Evolutionary conservation across 2,888 invertebrate genomes (phyloP).

Genomic region (Caprella mutica): DNA sequence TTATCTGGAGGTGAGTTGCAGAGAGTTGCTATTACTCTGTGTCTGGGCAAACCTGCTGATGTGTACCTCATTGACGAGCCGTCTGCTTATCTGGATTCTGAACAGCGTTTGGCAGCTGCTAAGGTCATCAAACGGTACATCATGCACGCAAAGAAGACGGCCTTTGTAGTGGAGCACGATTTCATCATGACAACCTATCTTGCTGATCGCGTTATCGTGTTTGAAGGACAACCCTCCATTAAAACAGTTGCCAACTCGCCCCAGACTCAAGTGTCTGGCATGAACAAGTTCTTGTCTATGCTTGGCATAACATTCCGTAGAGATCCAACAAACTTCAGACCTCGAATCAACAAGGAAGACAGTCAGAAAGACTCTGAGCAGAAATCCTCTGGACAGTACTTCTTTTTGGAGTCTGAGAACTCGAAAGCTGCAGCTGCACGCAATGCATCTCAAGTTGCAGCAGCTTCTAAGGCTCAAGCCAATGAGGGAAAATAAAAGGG

Average conservation of each 20-base stretch:
- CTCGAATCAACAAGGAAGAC: conserved; percentile 90
- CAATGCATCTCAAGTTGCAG: too few relatives aligned
- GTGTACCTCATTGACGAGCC: conserved; percentile 98
- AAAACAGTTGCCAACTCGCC: conserved; percentile 81
- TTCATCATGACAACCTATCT: conserved; percentile 99
- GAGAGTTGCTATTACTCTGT: conserved; percentile 87
- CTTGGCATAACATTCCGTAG: conserved; percentile 95
- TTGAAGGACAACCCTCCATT: conserved; percentile 87
- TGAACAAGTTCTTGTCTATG: conserved; percentile 93
- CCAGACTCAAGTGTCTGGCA: conserved; percentile 78
- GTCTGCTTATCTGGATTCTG: conserved; percentile 97
- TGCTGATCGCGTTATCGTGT: conserved; percentile 95
- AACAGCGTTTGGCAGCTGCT: conserved; percentile 98
- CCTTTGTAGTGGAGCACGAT: conserved; percentile 99
- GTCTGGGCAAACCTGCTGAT: conserved; percentile 96
- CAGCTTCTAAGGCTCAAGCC: too few relatives aligned
- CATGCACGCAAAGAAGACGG: conserved; percentile 97
- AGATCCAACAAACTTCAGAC: conserved; percentile 97
- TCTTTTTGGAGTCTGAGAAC: conserved; percentile 69
- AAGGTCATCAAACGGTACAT: conserved; percentile 99
- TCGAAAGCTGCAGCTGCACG: too few relatives aligned
- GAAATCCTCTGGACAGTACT: conserved; percentile 92
- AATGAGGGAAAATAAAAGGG: too few relatives aligned
- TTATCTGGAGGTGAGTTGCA: conserved; percentile 99
- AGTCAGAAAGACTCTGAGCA: conserved; percentile 98